Evolutionary conservation across 1,140 invertebrate genomes (phyloP).

Genomic region (Diorhabda sublineata): DNA sequence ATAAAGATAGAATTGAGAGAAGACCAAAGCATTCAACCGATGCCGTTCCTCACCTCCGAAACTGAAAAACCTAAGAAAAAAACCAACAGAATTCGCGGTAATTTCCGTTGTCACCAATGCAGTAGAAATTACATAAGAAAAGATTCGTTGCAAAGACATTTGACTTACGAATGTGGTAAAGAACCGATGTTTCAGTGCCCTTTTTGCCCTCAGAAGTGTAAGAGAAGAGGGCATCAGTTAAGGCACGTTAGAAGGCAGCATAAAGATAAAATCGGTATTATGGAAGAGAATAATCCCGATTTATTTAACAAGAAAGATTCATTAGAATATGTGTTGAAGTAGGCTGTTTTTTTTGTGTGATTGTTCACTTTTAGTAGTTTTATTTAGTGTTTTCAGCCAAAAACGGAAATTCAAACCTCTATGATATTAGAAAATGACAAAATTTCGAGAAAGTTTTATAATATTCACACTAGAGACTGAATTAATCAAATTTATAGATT

Average conservation of each 20-base stretch:
- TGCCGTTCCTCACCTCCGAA: neutral
- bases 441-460: too few relatives aligned
- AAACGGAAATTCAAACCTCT: too few relatives aligned
- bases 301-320: constrained; percentile 23
- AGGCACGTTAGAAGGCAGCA: constrained; percentile 58
- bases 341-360: neutral
- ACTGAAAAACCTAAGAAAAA: constrained; percentile 35
- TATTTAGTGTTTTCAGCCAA: too few relatives aligned
- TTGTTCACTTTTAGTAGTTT: too few relatives aligned
- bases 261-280: constrained; percentile 48
- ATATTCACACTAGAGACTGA: too few relatives aligned
- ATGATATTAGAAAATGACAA: too few relatives aligned
- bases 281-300: constrained; percentile 47
- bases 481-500: too few relatives aligned
- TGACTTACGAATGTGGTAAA: constrained; percentile 63
- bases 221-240: constrained; percentile 57
- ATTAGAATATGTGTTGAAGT: neutral
- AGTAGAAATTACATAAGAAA: constrained; percentile 63
- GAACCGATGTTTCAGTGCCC: constrained; percentile 76
- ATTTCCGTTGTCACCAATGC: constrained; percentile 58
- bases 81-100: constrained; percentile 45
- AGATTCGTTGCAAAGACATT: constrained; percentile 60
- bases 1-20: constrained; percentile 38
- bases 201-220: constrained; percentile 63
- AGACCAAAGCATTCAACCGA: constrained; percentile 9